Percentiles rank a stretch among this genome's conserved stretches.
phyloP scores from a whole-genome alignment of 2,113 vertebrate species.

The Boleophthalmus pectinirostris region DNA sequence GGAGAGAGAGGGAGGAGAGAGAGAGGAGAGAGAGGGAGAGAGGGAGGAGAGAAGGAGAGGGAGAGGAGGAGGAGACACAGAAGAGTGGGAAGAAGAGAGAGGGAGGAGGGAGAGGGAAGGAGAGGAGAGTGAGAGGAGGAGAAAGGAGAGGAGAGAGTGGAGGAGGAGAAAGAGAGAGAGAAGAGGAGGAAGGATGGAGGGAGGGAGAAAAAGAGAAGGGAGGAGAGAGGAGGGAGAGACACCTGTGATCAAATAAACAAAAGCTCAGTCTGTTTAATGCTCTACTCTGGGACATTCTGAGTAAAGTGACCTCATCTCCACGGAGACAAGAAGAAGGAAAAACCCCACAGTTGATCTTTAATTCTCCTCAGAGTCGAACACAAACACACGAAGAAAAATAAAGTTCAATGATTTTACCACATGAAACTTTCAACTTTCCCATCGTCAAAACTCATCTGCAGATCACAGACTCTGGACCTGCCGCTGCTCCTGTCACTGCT shows the following conservation, averaged over 20 bases:
- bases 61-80: conserved; percentile 31
- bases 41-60: conserved; percentile 18
- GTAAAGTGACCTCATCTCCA: too few species aligned
- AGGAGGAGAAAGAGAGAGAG: too few species aligned
- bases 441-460: conserved; percentile 13
- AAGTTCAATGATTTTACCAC: neutral
- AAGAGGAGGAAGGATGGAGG: too few species aligned
- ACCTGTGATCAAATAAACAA: too few species aligned
- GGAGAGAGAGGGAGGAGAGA: too few species aligned
- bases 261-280: neutral
- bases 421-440: conserved; percentile 15
- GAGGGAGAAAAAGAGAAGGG: too few species aligned
- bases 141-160: too few species aligned
- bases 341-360: neutral
- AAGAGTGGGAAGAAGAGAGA: too few species aligned
- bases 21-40: too few species aligned
- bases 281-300: too few species aligned
- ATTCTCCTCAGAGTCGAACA: conserved; percentile 14
- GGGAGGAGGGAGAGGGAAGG: too few species aligned
- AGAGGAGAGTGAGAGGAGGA: conserved; percentile 54
- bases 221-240: too few species aligned
- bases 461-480: neutral
- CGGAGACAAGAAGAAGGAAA: neutral
- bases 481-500: neutral
- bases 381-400: neutral